Percentiles rank a stretch among this genome's conserved stretches.
phyloP scores from a whole-genome alignment of 2,113 vertebrate genomes.

The Alligator sinensis region DNA sequence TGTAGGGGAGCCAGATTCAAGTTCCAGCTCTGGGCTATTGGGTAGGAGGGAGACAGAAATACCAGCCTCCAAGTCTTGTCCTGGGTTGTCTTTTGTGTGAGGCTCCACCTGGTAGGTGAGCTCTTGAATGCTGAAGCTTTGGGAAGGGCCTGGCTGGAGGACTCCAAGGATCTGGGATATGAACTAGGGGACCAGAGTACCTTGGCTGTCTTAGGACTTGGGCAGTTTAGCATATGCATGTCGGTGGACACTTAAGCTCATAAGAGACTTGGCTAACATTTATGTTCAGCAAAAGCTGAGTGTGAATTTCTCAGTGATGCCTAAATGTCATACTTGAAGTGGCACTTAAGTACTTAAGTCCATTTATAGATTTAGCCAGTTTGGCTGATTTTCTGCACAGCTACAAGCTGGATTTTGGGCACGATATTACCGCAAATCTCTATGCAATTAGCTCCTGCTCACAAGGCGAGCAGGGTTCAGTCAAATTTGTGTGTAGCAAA shows the following conservation, averaged over 20 bases:
- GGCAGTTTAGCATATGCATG: neutral
- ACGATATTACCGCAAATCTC: neutral
- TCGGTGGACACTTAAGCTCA: neutral
- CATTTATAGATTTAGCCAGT: slow-evolving; percentile 25
- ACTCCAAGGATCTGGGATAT: neutral
- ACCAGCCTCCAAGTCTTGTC: neutral
- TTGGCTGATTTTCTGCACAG: neutral
- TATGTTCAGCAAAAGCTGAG: slow-evolving; percentile 22
- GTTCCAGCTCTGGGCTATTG: neutral
- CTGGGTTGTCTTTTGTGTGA: neutral
- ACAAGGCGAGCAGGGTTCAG: slow-evolving; percentile 9
- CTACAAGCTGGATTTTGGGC: neutral
- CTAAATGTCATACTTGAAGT: slow-evolving; percentile 29
- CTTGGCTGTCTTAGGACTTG: neutral
- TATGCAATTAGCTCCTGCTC: neutral
- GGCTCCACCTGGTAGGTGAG: neutral
- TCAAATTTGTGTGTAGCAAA: neutral
- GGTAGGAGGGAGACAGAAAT: accelerated
- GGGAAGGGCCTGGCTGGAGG: neutral
- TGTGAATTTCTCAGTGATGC: slow-evolving; percentile 24
- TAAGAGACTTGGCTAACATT: neutral
- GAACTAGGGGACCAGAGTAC: neutral
- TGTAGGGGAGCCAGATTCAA: neutral
- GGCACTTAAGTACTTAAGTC: neutral
- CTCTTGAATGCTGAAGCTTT: neutral